Evolutionary conservation across 2,888 invertebrate species (phyloP), one percentile per base, ranked within the genome.

Genomic region (Sylvicola cinctus): DNA sequence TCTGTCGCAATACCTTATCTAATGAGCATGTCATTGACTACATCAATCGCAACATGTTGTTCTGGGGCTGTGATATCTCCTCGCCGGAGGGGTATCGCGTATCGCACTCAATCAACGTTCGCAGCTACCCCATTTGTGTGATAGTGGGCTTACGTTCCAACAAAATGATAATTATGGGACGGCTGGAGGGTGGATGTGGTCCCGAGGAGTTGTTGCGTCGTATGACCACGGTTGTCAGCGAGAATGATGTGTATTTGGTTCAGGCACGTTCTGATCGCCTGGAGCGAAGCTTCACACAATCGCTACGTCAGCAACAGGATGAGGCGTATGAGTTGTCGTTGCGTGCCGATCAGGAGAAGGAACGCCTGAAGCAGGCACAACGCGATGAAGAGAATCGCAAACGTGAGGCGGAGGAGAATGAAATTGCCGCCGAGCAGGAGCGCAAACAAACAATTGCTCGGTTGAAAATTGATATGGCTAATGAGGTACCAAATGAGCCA

Each of bases 311-410:
- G 34, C 76, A 91, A 42, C 95, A 96, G 52, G 95, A 96, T 56
- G 80, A 80, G 52, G 95, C 93, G 1, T 96, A 91, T 52, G 69
- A 79, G 51, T 83, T 83, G 54, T 91, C 91, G 4, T 61, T 95
- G 28, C 67, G 74, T 28, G 88, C 87, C 0, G 95, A 96, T 58
- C 90, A 91, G 55, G 90, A 91, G 55, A 95, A 95, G 60, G 93
- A 93, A 54, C 66, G 81, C 1, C 62, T 63, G 32, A 66, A 72
- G 26, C 66, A 68, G 43, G 66, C 70, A 40, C 70, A 70, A 43
- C 55, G 61, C 3, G 62, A 63, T 39, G 69, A 64, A 13, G 57
- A 58, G 7, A 62, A 61, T 28, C 56, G 61, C 43, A 55, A 59
- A 35, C 58, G 61, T 42, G 59, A 61, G 44, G 55, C 61, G 46